Percentiles rank a stretch among this genome's conserved stretches.
Conservation (phyloP, 2,888 invertebrate species). For the Drosophila austrosaltans region DNA sequence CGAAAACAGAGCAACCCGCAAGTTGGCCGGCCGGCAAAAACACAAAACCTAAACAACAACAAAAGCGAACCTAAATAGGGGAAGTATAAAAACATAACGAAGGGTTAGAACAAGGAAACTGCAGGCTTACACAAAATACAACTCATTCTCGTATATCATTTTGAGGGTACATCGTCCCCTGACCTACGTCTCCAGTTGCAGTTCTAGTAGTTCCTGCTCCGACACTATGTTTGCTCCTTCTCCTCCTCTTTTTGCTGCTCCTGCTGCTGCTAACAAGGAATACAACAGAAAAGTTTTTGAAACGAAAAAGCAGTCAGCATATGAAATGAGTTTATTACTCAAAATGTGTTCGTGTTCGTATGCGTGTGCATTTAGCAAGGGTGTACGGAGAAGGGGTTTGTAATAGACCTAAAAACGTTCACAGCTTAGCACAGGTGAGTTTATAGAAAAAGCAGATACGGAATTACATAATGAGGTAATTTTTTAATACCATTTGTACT, state of each 20-base stretch:
- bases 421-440: not conserved
- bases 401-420: not conserved
- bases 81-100: slow-evolving; percentile 39
- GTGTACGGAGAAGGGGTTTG: not conserved
- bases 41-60: slow-evolving; percentile 26
- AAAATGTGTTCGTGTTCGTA: slow-evolving; percentile 51
- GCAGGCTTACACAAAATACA: slow-evolving; percentile 33
- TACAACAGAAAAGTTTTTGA: slow-evolving; percentile 54
- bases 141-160: slow-evolving; percentile 69
- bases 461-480: not conserved
- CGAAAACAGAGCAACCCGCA: slow-evolving; percentile 1
- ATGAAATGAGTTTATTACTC: slow-evolving; percentile 78
- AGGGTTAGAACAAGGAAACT: slow-evolving; percentile 51
- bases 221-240: not conserved
- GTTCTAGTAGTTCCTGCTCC: slow-evolving; percentile 6
- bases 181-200: slow-evolving; percentile 20
- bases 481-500: not conserved
- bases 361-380: slow-evolving; percentile 24
- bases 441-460: not conserved
- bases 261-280: slow-evolving; percentile 64
- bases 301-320: slow-evolving; percentile 79
- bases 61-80: slow-evolving; percentile 22
- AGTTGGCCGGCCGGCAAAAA: slow-evolving; percentile 12
- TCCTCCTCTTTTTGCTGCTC: not conserved
- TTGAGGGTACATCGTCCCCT: slow-evolving; percentile 40